These are phyloP conservation scores for Telmatherina bonti DNA, from an alignment of 2,797 vertebrate species.

Conservation along the genomic window DNA sequence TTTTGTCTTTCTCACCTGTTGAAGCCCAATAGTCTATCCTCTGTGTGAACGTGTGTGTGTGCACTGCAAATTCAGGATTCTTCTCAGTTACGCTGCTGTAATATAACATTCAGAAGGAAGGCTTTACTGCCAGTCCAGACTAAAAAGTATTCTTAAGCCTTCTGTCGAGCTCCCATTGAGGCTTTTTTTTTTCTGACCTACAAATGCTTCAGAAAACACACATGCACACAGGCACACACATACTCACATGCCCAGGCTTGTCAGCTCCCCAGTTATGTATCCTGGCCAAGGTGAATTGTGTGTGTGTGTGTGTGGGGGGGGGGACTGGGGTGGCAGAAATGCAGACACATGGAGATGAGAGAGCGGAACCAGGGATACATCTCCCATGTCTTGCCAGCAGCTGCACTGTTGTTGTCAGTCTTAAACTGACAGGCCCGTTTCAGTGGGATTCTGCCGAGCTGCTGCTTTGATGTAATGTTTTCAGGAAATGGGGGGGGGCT, in stretches of 20 bases:
- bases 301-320: slow-evolving; percentile 6
- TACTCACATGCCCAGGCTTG: slow-evolving; percentile 38
- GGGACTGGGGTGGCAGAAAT: slow-evolving; percentile 43
- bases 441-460: slow-evolving; percentile 49
- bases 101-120: slow-evolving; percentile 65
- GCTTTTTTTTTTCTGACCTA: slow-evolving; percentile 66
- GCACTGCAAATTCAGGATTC: slow-evolving; percentile 41
- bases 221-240: slow-evolving; percentile 30
- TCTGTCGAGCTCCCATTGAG: slow-evolving; percentile 60
- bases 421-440: slow-evolving; percentile 61
- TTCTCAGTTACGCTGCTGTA: slow-evolving; percentile 26
- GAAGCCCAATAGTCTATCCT: slow-evolving; percentile 19
- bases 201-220: slow-evolving; percentile 56
- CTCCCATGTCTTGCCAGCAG: slow-evolving; percentile 53
- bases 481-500: slow-evolving; percentile 37
- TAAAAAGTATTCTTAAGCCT: slow-evolving; percentile 60
- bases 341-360: slow-evolving; percentile 73
- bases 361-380: slow-evolving; percentile 47
- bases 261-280: slow-evolving; percentile 63
- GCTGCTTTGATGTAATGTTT: slow-evolving; percentile 62
- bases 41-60: slow-evolving; percentile 26
- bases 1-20: slow-evolving; percentile 57
- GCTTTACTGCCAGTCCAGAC: slow-evolving; percentile 48
- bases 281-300: slow-evolving; percentile 71
- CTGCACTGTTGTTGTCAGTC: slow-evolving; percentile 65